Evolutionary conservation across 2,888 invertebrate genomes (phyloP), one percentile per base, ranked within the genome.

Genomic region (Protula sp.): DNA sequence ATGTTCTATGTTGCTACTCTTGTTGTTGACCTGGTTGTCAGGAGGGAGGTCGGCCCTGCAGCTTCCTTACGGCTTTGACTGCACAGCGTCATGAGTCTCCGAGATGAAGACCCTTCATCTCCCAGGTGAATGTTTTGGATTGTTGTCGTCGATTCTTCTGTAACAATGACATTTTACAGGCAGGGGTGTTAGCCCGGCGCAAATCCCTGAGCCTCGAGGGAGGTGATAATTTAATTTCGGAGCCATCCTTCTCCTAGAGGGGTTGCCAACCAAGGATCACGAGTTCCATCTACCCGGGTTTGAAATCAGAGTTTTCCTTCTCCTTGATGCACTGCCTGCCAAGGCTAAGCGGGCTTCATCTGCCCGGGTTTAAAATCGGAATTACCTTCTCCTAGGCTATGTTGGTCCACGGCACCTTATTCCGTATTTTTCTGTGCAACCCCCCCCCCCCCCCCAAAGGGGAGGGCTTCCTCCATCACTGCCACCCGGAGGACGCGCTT

Each of bases 1-100:
- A 60, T 57, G 51, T 63, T 63, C 60, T 55, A 63, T 65, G 51
- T 53, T 9, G 31, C 53, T 4, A 53, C 9, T 27, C 5, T 14
- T 5, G 28, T 26, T 28, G 29, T 53, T 26, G 29, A 9, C 29
- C 29, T 53, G 5, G 53, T 26, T 27, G 53, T n/a, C 14, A 53
- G 26, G 29, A 53, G 53, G 29, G 53, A 5, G 4, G 53, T 53
- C 27, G 53, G 53, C 27, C 28, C 22, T 53, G 53, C 29, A 53
- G 53, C 53, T 53, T 53, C 53, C 53, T 53, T 14, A 19, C 53
- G 53, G 53, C 26, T 53, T 53, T 53, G 14, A 27, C 28, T 53
- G 29, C 53, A 53, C 9, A 4, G 29, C 53, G 53, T 53, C 53
- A 53, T 53, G 5, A 53, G 22, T 29, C 53, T 53, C 29, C 28